These are phyloP conservation scores for Apotomis capreana DNA, from an alignment of 2,888 invertebrate genomes.

Conservation along the genomic window DNA sequence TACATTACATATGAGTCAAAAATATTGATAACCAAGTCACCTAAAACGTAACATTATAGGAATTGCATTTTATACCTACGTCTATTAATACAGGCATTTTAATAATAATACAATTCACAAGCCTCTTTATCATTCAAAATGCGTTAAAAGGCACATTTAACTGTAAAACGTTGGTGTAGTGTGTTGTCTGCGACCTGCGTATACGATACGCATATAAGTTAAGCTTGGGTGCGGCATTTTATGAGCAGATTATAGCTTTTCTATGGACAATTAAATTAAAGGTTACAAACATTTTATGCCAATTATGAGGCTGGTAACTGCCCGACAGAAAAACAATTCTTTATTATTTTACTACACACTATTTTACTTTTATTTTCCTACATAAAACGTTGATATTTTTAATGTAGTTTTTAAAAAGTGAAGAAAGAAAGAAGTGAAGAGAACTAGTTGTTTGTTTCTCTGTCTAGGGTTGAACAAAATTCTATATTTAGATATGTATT, in stretches of 20 bases:
- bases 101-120: slow-evolving; percentile 26
- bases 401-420: too few species aligned
- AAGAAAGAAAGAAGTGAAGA: too few species aligned
- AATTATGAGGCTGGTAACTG: neutral
- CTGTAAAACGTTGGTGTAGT: neutral
- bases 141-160: slow-evolving; percentile 6
- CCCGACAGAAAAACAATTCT: neutral
- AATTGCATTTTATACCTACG: neutral
- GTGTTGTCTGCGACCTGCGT: slow-evolving; percentile 18
- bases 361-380: too few species aligned
- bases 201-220: slow-evolving; percentile 13
- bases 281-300: slow-evolving; percentile 4
- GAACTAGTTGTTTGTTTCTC: too few species aligned
- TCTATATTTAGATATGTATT: too few species aligned
- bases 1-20: too few species aligned
- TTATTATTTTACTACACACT: neutral
- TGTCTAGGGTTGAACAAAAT: too few species aligned
- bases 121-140: slow-evolving; percentile 7
- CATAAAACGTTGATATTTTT: too few species aligned
- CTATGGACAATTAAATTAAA: slow-evolving; percentile 22
- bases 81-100: neutral
- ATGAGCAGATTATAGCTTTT: neutral
- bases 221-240: slow-evolving; percentile 11
- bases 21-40: neutral
- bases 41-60: neutral